Evolutionary conservation across 2,113 vertebrate genomes (phyloP).

Genomic region (Tragelaphus strepsiceros): DNA sequence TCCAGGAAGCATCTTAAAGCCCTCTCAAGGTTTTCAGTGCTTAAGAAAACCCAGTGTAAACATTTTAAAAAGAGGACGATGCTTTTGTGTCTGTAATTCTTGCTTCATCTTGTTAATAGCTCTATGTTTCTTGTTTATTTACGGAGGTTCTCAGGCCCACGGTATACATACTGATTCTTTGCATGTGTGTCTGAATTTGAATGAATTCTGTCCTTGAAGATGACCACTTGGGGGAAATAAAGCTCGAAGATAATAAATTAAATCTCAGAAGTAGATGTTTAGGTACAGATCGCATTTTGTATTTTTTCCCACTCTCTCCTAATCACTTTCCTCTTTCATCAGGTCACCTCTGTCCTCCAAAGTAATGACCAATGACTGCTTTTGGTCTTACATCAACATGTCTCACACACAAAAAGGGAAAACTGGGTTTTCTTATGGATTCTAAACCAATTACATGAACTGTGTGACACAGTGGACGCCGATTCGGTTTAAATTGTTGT

Average conservation of each 20-base stretch:
- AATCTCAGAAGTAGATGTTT: slow-evolving; percentile 12
- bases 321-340: slow-evolving; percentile 9
- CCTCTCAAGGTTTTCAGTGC: slow-evolving; percentile 42
- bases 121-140: slow-evolving; percentile 43
- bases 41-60: slow-evolving; percentile 64
- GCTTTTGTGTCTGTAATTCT: slow-evolving; percentile 14
- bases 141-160: background rate
- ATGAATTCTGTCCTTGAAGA: background rate
- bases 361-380: background rate
- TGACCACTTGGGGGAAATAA: slow-evolving; percentile 19
- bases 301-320: background rate
- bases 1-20: slow-evolving; percentile 42
- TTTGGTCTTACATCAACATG: slow-evolving; percentile 53
- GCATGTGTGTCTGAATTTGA: background rate
- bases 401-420: background rate
- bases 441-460: background rate
- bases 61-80: slow-evolving; percentile 41
- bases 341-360: background rate
- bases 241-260: background rate
- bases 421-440: background rate
- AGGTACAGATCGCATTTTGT: background rate
- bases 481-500: background rate
- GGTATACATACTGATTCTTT: background rate
- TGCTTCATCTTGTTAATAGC: slow-evolving; percentile 30
- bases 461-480: background rate